phyloP scores from a whole-genome alignment of 1,140 invertebrate genomes.

The Cherax quadricarinatus region DNA sequence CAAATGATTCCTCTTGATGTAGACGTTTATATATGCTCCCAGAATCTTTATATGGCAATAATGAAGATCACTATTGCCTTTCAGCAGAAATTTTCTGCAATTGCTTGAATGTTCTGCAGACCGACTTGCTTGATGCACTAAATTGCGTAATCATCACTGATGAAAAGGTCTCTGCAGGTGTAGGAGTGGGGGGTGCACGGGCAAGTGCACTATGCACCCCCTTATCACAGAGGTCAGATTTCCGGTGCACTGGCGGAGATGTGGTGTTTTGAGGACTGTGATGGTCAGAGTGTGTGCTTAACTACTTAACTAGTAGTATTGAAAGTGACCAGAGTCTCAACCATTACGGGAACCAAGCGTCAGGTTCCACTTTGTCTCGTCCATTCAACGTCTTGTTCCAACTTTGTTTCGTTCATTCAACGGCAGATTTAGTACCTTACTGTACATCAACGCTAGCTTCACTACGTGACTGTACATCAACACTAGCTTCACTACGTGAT shows the following conservation, averaged over 20 bases:
- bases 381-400: too few species aligned
- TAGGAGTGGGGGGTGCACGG: background rate
- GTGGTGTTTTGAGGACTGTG: background rate
- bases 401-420: background rate
- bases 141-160: constrained; percentile 51
- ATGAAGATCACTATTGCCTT: constrained; percentile 43
- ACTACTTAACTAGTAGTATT: constrained; percentile 60
- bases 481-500: too few species aligned
- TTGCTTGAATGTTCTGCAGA: constrained; percentile 54
- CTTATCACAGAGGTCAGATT: constrained; percentile 28
- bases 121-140: constrained; percentile 52
- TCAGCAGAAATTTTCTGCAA: constrained; percentile 53
- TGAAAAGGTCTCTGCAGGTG: constrained; percentile 55
- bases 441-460: too few species aligned
- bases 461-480: too few species aligned
- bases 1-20: constrained; percentile 43
- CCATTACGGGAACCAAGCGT: too few species aligned
- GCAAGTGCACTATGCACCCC: background rate
- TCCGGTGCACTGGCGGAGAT: background rate
- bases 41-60: constrained; percentile 34
- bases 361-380: too few species aligned
- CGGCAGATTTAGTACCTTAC: background rate
- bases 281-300: constrained; percentile 52
- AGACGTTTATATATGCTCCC: constrained; percentile 25
- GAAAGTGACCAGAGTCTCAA: constrained; percentile 18